Percentiles rank a stretch among this genome's conserved stretches.
Conservation (phyloP, 2,888 invertebrate species). For the Hanleya hanleyi region DNA sequence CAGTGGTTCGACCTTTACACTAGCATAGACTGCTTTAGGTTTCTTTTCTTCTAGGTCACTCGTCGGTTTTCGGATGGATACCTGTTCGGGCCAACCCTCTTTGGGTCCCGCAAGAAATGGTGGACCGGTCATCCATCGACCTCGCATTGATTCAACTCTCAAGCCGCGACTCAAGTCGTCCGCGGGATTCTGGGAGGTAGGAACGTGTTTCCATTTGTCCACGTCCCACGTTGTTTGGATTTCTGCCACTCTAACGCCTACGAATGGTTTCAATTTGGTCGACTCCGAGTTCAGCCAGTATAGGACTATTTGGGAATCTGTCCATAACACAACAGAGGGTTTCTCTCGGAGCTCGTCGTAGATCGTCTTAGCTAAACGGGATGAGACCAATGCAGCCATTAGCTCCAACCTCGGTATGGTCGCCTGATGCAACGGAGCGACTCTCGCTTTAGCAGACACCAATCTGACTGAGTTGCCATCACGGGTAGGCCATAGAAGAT, state of each 20-base stretch:
- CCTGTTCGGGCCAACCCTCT: constrained; percentile 1
- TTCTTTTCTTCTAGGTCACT: neutral
- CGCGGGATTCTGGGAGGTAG: constrained; percentile 14
- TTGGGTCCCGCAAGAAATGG: constrained; percentile 4
- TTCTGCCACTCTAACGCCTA: constrained; percentile 16
- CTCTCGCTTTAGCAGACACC: constrained; percentile 8
- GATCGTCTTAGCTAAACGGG: constrained; percentile 7
- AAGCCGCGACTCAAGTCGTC: constrained; percentile 22
- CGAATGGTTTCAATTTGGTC: constrained; percentile 6
- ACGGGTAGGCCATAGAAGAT: constrained; percentile 7
- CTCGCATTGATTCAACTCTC: constrained; percentile 3
- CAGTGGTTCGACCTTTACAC: neutral
- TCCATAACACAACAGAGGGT: neutral
- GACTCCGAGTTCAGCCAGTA: constrained; percentile 20
- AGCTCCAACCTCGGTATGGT: constrained; percentile 10
- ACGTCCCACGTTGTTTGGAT: constrained; percentile 4
- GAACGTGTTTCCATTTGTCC: constrained; percentile 1
- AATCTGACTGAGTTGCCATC: neutral
- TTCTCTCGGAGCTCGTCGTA: neutral
- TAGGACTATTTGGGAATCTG: too few species aligned
- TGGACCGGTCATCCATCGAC: constrained; percentile 14
- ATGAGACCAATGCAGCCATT: constrained; percentile 9
- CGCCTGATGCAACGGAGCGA: constrained; percentile 1
- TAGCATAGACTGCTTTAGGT: neutral
- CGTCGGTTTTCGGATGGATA: neutral